Base-by-base conservation (phyloP, 1,140 invertebrate species). In the Drosophila micromelanica region DNA sequence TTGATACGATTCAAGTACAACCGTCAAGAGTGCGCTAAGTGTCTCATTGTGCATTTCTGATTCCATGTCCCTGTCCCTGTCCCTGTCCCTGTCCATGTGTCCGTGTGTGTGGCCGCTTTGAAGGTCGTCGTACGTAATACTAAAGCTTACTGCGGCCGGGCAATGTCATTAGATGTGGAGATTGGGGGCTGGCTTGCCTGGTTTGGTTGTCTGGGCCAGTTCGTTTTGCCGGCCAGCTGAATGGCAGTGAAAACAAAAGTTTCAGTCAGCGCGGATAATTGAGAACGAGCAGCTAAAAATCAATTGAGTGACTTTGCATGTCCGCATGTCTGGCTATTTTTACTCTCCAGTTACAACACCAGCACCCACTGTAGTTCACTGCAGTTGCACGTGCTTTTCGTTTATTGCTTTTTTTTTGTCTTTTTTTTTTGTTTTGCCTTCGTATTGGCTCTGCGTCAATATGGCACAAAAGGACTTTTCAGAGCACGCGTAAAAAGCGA, bases 1-100 rank as follows among this genome's bases (percentile, higher is more conserved):
- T 89, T 89, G 84, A 89, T 89, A 80, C 73, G 72, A 67, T 84
- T 89, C 84, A 89, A 89, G 85, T 89, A 82, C 84, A 45, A 43
- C 63, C 84, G 51, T 78, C 82, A 78, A 81, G 82, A 81, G 82
- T 81, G 78, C 75, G 73, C 74, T 75, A 82, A 86, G 82, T 86
- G 78, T 67, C 78, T 87, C 75, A 86, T 87, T 86, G 81, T 86
- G 81, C 81, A 86, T 87, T 86, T 77, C 67, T 76, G 69, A 63
- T 52, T 63, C 57, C 67, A 20, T 73, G 30, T 32, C 6, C 30
- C 30, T 32, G 30, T 7, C 30, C 30, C 30, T 32, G 32, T 35
- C 32, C 32, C 32, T 35, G 8, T 8, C 30, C 5, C 6, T 32
- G 5, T 32, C 30, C 30, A 0, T 32, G 30, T 35, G 32, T 9